Evolutionary conservation across 2,113 vertebrate species (phyloP), one percentile per base, ranked within the genome.

Genomic region (Athene cunicularia): DNA sequence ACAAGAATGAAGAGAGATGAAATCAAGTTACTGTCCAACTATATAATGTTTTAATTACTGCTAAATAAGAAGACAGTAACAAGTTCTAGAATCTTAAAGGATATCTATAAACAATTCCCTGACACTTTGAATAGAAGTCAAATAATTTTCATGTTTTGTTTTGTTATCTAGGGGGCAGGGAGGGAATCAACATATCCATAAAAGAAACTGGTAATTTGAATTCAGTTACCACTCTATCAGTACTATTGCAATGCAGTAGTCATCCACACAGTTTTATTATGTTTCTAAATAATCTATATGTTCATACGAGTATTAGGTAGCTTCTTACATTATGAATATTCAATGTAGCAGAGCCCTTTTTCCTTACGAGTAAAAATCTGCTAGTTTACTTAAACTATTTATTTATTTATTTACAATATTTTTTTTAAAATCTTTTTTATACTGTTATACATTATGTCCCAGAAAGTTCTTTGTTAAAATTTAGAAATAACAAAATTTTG

Each of bases 1-100:
- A 1, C 20, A 85, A 86, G 59, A 67, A 75, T 73, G 45, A 95
- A 88, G 26, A 50, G 68, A 82, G 43, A 37, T 94, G n/a, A 95
- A 93, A 26, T 81, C 27, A 90, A 83, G 39, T 93, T 91, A 32
- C 49, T 68, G 47, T 88, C 37, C 80, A 95, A 56, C 59, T 52
- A 56, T 16, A 81, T 71, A 37, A 52, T 85, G 16, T 79, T 96
- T 88, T 95, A 85, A 90, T 81, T 81, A 89, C 58, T 91, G 53
- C 39, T 80, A 70, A 95, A 74, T 70, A 81, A 28, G 17, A 74
- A 50, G 19, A 22, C 4, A 80, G 30, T 53, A 68, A 47, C 6
- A 80, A 62, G 30, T 26, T 33, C 23, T 66, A 43, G 47, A 87
- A 33, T 49, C 13, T 76, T 71, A 76, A 71, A 71, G 4, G 4